Percentiles rank a stretch among this genome's conserved stretches.
Evolutionary conservation across 2,113 vertebrate genomes (phyloP).

Genomic region (Microcebus lehilahytsara): DNA sequence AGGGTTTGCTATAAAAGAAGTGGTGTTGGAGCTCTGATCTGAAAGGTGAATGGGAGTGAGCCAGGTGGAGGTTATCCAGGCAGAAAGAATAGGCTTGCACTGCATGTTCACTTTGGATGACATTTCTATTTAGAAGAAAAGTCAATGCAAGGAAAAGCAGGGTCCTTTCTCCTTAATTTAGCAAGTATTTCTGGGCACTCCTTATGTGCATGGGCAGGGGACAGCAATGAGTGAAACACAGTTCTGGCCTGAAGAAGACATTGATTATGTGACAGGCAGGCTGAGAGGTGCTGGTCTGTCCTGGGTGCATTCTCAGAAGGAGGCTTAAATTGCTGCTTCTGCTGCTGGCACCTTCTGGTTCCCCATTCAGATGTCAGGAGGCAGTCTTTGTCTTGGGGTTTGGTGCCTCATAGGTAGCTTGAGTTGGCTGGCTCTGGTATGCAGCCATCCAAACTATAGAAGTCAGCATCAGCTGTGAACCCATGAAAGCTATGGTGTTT

Average conservation of each 20-base stretch:
- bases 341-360: background rate
- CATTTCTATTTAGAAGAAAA: background rate
- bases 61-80: background rate
- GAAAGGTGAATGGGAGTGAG: background rate
- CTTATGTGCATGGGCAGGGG: background rate
- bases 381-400: background rate
- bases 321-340: background rate
- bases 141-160: background rate
- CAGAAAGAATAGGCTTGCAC: background rate
- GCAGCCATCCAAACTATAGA: background rate
- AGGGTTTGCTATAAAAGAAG: background rate
- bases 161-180: background rate
- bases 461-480: background rate
- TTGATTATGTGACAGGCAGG: background rate
- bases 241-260: background rate
- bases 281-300: background rate
- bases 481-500: background rate
- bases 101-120: rapidly evolving
- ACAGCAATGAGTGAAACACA: background rate
- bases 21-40: background rate
- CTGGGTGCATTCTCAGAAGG: background rate
- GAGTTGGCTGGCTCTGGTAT: background rate
- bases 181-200: background rate
- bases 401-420: background rate
- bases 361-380: background rate